Base-by-base conservation (phyloP, 1,140 invertebrate species). In the Hetaerina americana region DNA sequence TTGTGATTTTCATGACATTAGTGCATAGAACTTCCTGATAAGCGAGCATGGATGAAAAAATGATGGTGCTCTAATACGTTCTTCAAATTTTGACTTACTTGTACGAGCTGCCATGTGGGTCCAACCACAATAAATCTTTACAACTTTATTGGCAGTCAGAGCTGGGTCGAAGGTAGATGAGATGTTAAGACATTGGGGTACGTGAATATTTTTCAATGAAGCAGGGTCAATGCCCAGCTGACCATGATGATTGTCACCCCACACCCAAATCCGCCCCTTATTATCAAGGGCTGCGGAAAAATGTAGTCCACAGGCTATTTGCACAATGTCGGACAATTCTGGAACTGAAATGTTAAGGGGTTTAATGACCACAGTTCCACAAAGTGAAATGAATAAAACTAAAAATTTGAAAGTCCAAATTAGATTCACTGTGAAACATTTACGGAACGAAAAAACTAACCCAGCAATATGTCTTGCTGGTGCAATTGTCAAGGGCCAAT, bases 181-280 rank as follows among this genome's bases (percentile, higher is more conserved):
- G 40, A 71, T 72, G 85, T 75, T 80, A 57, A 57, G 40, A 12
- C 82, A 83, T 25, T 76, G 76, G 71, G 85, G 85, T 74, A 82
- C 81, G 74, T 82, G 83, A 77, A 84, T 83, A 76, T 80, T 83
- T 70, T 82, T 80, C 72, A 78, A 77, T 73, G 78, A 77, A 67
- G 78, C 77, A 28, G 79, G 81, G 77, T 84, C 80, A 8, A 87
- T 72, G 5, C 87, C 84, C 49, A 90, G 78, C 77, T 93, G 91
- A 0, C 89, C 87, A 77, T 87, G 86, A 79, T 87, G 91, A 78
- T 93, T 93, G 75, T 89, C 88, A 18, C 91, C 91, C 85, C 90
- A 89, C 0, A 85, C 85, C 76, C 87, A 82, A 27, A 89, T 79
- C 66, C 85, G 82, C 25, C 86, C 84, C 70, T 84, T 80, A 31